Base-by-base conservation (phyloP, 2,797 vertebrate genomes). In the Pseudocheirus occidentalis region DNA sequence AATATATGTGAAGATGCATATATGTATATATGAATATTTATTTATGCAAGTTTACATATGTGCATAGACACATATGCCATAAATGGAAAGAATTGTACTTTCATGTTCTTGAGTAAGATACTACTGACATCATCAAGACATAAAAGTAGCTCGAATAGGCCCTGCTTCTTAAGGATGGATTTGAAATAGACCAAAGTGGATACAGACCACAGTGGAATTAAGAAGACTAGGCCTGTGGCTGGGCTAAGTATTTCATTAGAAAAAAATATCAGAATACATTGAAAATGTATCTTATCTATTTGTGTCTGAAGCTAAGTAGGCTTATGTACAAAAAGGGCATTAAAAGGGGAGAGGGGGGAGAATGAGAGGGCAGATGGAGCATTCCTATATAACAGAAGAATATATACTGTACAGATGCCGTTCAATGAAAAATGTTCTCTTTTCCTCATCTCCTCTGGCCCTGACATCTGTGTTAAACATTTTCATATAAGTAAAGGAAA, bases 171-270 rank as follows among this genome's bases (percentile, higher is more conserved):
- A 56, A 0, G 14, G 1, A 21, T 12, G 31, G 52, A 3, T 90
- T 73, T 73, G 90, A 94, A 94, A 95, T 94, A 55, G 53, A n/a
- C n/a, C n/a, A n/a, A n/a, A n/a, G n/a, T n/a, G n/a, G n/a, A n/a
- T n/a, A n/a, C n/a, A n/a, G n/a, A n/a, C n/a, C n/a, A n/a, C n/a
- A n/a, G n/a, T n/a, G n/a, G 27, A 55, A 55, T 93, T 90, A 92
- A 93, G 34, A 91, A 95, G 94, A 90, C 24, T 62, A 12, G 55
- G n/a, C 66, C 12, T 91, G 81, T 58, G 31, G 28, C 29, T 16
- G 92, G 53, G 89, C 95, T 94, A 96, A 92, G 62, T 95, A 93
- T 53, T 95, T 95, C 94, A 87, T 92, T 95, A 54, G 62, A 59
- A 92, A 59, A 92, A 90, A 91, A 34, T 93, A 94, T 94, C 55